A percentile compares a stretch with the other conserved stretches of the same genome.
phyloP scores from a whole-genome alignment of 2,113 vertebrate species.

The Podarcis raffonei region DNA sequence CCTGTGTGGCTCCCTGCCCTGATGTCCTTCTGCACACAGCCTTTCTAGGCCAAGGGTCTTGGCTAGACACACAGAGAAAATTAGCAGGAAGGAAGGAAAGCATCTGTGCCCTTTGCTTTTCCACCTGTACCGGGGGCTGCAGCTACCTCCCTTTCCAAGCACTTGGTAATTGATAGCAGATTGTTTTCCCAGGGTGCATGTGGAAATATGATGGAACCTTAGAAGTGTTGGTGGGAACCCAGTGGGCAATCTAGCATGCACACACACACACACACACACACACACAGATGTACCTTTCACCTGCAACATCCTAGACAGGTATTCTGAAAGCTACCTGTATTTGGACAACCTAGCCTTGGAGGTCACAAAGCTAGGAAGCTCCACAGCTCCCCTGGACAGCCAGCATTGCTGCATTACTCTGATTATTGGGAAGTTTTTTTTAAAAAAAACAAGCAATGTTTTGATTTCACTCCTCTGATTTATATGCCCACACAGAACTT shows the following conservation, averaged over 20 bases:
- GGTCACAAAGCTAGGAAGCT: neutral
- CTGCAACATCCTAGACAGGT: neutral
- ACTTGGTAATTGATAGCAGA: conserved; percentile 28
- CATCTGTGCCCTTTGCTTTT: accelerated
- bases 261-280: too few relatives aligned
- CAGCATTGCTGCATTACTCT: too few relatives aligned
- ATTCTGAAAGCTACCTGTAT: neutral
- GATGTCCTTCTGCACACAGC: neutral
- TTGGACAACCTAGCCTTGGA: neutral
- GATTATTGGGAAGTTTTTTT: neutral
- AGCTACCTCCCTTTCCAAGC: neutral
- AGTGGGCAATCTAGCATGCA: too few relatives aligned
- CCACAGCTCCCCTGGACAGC: too few relatives aligned
- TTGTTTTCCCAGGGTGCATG: neutral
- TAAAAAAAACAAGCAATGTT: too few relatives aligned
- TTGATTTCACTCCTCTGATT: neutral
- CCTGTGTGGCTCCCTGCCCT: accelerated
- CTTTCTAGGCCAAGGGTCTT: accelerated
- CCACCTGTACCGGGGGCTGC: neutral
- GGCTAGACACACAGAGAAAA: accelerated
- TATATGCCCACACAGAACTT: neutral
- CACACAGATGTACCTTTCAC: neutral
- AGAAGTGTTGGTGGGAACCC: neutral
- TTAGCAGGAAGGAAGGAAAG: accelerated
- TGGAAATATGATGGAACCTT: neutral